Base-by-base conservation (phyloP, 2,888 invertebrate species). In the Trilocha varians region DNA sequence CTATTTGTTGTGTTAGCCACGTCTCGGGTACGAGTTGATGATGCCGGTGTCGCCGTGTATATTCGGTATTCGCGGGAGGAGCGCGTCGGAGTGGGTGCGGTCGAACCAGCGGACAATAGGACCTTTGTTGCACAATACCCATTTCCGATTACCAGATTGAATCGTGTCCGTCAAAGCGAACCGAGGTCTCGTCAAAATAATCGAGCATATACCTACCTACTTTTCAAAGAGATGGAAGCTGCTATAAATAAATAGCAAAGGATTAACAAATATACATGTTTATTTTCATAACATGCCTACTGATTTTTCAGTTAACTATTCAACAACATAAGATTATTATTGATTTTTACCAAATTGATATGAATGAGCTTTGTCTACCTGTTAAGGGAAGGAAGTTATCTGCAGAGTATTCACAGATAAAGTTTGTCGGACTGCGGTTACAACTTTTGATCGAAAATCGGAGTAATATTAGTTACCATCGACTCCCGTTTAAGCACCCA, bases 111-210 rank as follows among this genome's bases (percentile, higher is more conserved):
- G 62, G 62, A 77, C 84, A 83, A 84, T 82, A 62, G 78, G 62
- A 65, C 75, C 78, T 78, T 83, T 83, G 79, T 80, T 77, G 78
- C 74, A 77, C 82, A 80, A 80, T 80, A 70, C 69, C 82, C 78
- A 84, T 84, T 84, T 84, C 85, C 83, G 84, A 83, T 84, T 83
- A 84, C 80, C 77, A 82, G 83, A 82, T 82, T 83, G 78, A 78
- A 83, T 76, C 71, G 82, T 62, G 73, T 62, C 69, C 65, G 70
- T 76, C 78, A 82, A 73, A 77, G 73, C 70, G 65, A 57, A 65
- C 52, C 48, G 72, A 69, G 65, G 57, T 65, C 52, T 48, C 60
- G 62, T 68, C 69, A 62, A 70, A 73, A 75, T 76, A 72, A 71
- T 66, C 68, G 65, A 46, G 54, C 48, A 34, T n/a, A n/a, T 3